Evolutionary conservation across 2,888 invertebrate genomes (phyloP), one percentile per base, ranked within the genome.

Genomic region (Pachymerium ferrugineum): DNA sequence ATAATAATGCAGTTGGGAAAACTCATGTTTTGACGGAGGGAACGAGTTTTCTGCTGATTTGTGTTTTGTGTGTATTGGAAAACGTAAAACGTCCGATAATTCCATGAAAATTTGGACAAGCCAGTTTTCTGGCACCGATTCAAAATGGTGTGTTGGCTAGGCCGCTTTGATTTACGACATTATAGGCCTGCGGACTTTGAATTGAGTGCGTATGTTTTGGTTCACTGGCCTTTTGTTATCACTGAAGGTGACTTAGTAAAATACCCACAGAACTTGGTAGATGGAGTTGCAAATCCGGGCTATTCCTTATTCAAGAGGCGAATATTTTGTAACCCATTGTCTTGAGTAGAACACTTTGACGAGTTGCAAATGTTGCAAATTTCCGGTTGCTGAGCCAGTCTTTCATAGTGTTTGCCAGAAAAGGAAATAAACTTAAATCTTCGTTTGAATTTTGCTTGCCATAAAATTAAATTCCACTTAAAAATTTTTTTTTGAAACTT

Each of bases 11-110:
- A 62, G 14, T 62, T 62, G 62, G 62, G 25, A 62, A 62, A 62
- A 62, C 62, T n/a, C n/a, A 62, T 62, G 62, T 25, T 62, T 62
- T 62, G 62, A 62, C 28, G 62, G 62, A 28, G 62, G 10, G 62
- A 62, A n/a, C 62, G 62, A 62, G 62, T 62, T 62, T 62, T 62
- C 12, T 62, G 62, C 62, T 62, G 62, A 62, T 62, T 62, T 62
- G 62, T 62, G 62, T 62, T 62, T 25, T 62, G 62, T 62, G 22
- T 62, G 62, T 62, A 62, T 62, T 62, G 62, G 62, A 62, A 62
- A 62, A 62, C 62, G 62, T 62, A 62, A 62, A 62, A 28, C 28
- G 62, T 22, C 62, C 62, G 62, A 62, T 62, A 62, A 62, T 62
- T 62, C 62, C 25, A 28, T n/a, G 62, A 62, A n/a, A n/a, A n/a